Evolutionary conservation across 2,888 invertebrate genomes (phyloP), one percentile per base, ranked within the genome.

Genomic region (Chymomyza fuscimana): DNA sequence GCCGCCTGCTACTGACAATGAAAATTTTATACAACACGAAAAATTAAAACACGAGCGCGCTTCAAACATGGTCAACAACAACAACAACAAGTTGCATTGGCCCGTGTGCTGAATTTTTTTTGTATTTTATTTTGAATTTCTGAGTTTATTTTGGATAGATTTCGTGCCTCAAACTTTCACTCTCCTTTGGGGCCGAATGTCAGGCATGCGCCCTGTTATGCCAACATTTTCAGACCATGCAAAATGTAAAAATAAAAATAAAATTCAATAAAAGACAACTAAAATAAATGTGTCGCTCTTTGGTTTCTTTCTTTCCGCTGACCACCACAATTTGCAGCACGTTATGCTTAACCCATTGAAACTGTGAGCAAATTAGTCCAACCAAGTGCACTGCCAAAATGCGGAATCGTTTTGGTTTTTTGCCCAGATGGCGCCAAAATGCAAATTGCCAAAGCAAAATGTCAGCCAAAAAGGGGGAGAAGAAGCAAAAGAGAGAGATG

Each of bases 41-140:
- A 50, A 85, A 86, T 80, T 87, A 85, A 85, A 85, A 85, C 84
- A 87, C 87, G 84, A 85, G 85, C 87, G 82, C 80, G 79, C 83
- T 76, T 80, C 73, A 86, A 78, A 84, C 79, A 81, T 79, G 73
- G 78, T 76, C 80, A 72, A 73, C 63, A 58, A n/a, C 68, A 69
- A n/a, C 63, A 59, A 29, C 36, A 67, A 68, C 74, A 74, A 78
- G 78, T 81, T 80, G 82, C 85, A 81, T 81, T 87, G 79, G 87
- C 82, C 78, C 84, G 81, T 83, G 86, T 80, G 82, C 74, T 87
- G 84, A 82, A 76, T 85, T 77, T 83, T 83, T 83, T 82, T 83
- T 80, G 73, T 71, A 75, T 82, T 74, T 72, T 64, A 73, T 22
- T 63, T 63, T 40, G 12, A 16, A 46, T 69, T 50, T 63, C 60